Evolutionary conservation across 2,888 invertebrate species (phyloP).

Genomic region (Pristionchus mayeri): DNA sequence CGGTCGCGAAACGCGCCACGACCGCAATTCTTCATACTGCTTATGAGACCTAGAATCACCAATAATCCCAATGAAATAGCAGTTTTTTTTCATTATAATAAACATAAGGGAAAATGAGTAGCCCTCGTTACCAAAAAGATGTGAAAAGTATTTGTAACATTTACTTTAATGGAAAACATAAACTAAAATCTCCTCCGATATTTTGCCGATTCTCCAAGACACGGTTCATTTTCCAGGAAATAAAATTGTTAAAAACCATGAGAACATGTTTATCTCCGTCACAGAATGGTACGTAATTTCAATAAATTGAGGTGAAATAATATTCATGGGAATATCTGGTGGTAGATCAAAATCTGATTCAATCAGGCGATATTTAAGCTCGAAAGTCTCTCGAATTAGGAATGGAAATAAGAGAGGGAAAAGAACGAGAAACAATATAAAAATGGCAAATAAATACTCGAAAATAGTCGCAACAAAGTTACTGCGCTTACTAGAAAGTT

Average conservation of each 20-base stretch:
- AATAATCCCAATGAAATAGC: too few relatives aligned
- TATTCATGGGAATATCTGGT: background rate
- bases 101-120: too few relatives aligned
- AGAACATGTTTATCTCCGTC: constrained; percentile 29
- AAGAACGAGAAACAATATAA: constrained; percentile 20
- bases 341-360: background rate
- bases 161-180: too few relatives aligned
- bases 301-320: background rate
- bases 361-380: constrained; percentile 1
- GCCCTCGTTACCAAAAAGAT: too few relatives aligned
- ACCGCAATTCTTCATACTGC: too few relatives aligned
- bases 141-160: too few relatives aligned
- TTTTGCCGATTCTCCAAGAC: too few relatives aligned
- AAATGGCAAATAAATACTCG: background rate
- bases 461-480: constrained; percentile 33
- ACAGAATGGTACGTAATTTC: background rate
- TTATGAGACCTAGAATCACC: too few relatives aligned
- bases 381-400: background rate
- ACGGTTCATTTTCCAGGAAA: background rate
- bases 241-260: background rate
- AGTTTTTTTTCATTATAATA: too few relatives aligned
- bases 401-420: background rate
- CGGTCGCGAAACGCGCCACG: constrained; percentile 8
- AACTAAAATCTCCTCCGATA: too few relatives aligned
- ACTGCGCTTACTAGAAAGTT: constrained; percentile 24